Evolutionary conservation across 2,797 vertebrate genomes (phyloP).

Genomic region (Acanthurus leucopareius): DNA sequence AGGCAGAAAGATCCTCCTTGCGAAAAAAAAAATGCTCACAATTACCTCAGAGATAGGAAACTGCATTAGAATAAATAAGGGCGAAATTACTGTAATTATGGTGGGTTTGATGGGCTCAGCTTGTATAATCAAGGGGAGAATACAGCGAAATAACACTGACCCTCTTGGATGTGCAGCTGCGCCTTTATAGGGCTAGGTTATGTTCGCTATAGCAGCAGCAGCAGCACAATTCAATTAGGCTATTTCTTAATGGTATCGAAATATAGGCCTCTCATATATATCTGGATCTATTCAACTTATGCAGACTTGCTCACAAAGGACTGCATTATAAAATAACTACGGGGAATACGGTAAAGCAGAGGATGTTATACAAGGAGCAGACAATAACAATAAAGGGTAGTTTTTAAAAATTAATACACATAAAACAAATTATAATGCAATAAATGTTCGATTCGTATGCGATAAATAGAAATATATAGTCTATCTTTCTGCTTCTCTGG

Average conservation of each 20-base stretch:
- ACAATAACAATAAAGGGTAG: conserved; percentile 15
- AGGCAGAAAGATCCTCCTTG: conserved; percentile 98
- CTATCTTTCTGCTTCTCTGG: background rate
- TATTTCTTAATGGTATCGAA: conserved; percentile 58
- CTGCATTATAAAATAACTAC: conserved; percentile 34
- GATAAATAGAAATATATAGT: too few species aligned
- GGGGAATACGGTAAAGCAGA: background rate
- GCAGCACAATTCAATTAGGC: conserved; percentile 57
- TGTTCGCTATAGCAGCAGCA: conserved; percentile 57
- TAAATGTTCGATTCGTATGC: background rate
- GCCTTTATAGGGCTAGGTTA: conserved; percentile 75
- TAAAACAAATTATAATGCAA: conserved; percentile 14
- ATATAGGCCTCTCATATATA: conserved; percentile 31
- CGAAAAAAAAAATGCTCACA: conserved; percentile 97
- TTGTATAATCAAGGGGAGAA: conserved; percentile 99
- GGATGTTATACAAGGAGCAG: background rate
- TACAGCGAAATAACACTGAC: conserved; percentile 99
- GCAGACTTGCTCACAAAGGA: conserved; percentile 32
- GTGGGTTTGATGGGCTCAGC: conserved; percentile 99
- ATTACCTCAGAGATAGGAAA: conserved; percentile 99
- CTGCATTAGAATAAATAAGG: conserved; percentile 99
- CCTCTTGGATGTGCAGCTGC: conserved; percentile 99
- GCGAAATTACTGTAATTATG: conserved; percentile 99
- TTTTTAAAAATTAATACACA: background rate
- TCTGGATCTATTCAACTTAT: conserved; percentile 4